phyloP scores from a whole-genome alignment of 2,888 invertebrate genomes.

The Hipparchia semele region DNA sequence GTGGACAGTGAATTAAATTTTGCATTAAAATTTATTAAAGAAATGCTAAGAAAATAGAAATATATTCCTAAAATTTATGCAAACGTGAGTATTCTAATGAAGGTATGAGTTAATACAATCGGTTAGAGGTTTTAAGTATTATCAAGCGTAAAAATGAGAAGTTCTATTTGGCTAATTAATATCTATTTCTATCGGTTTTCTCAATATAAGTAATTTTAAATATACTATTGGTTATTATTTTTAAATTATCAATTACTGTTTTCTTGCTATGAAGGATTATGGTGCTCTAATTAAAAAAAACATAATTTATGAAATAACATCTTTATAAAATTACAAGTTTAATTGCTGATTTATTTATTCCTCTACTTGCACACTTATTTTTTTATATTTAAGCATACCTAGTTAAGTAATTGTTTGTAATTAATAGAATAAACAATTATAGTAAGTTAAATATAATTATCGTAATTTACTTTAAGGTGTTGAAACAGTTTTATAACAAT shows the following conservation, averaged over 20 bases:
- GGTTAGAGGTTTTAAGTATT: not conserved
- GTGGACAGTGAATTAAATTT: not conserved
- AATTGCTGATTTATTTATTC: not conserved
- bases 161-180: conserved; percentile 26
- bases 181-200: conserved; percentile 15
- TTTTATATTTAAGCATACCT: too few species aligned
- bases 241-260: too few species aligned
- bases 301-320: not conserved
- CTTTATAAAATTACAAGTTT: not conserved
- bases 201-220: not conserved
- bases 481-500: too few species aligned
- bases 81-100: conserved; percentile 35
- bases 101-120: not conserved
- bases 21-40: conserved; percentile 28
- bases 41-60: conserved; percentile 34
- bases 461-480: too few species aligned
- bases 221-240: too few species aligned
- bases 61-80: conserved; percentile 32
- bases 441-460: too few species aligned
- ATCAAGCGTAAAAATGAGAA: not conserved
- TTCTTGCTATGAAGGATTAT: not conserved
- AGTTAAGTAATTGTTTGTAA: too few species aligned
- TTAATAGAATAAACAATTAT: too few species aligned
- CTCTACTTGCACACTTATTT: too few species aligned
- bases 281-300: not conserved